Percentiles rank a stretch among this genome's conserved stretches.
Evolutionary conservation across 2,797 vertebrate species (phyloP).

Genomic region (Protosalanx chinensis): DNA sequence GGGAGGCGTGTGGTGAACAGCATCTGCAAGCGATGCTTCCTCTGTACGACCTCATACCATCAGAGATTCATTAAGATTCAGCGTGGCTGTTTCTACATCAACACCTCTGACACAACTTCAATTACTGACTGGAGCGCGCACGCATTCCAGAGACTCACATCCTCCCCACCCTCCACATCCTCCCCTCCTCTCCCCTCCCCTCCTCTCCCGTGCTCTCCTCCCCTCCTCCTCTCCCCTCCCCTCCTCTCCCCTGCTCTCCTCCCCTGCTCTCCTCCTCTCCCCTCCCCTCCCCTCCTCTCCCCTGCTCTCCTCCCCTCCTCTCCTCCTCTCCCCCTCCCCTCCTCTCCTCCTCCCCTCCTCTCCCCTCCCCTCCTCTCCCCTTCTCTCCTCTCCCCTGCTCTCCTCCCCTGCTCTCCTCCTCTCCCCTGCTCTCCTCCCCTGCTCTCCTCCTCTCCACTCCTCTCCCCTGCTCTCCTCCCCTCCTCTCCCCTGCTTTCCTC

Average conservation of each 20-base stretch:
- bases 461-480: no score
- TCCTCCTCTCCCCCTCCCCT: background rate
- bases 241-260: background rate
- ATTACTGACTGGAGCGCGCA: background rate
- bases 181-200: background rate
- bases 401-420: no score
- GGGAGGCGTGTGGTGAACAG: background rate
- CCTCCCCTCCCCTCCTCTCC: background rate
- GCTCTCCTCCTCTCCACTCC: no score
- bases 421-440: background rate
- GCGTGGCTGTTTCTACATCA: background rate
- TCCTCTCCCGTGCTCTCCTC: background rate
- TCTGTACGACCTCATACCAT: background rate
- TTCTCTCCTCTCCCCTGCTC: no score
- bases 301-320: background rate
- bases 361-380: background rate
- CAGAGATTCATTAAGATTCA: background rate
- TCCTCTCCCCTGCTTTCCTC: background rate
- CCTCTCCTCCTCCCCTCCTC: background rate
- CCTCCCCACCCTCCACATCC: background rate
- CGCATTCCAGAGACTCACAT: constrained; percentile 1
- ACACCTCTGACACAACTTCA: constrained; percentile 1
- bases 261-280: no score
- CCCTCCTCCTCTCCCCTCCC: background rate
- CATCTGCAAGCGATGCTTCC: constrained; percentile 3